Base-by-base conservation (phyloP, 2,113 vertebrate genomes). In the Pterocles gutturalis region DNA sequence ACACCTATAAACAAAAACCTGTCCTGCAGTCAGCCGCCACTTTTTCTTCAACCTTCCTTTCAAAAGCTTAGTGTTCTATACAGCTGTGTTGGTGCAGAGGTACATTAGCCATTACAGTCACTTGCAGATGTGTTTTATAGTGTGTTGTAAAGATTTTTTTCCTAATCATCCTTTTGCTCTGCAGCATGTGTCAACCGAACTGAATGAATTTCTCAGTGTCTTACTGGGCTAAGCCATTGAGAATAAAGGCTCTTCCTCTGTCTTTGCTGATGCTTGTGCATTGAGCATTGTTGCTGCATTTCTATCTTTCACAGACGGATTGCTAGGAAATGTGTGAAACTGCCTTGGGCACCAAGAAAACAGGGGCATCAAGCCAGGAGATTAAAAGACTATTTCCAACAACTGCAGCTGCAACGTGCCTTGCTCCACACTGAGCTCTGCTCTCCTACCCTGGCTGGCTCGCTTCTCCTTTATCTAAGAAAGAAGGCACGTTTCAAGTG, bases 321-420 rank as follows among this genome's bases (percentile, higher is more conserved):
- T 89, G 93, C 95, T 97, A 95, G 96, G 95, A 96, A 97, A 97
- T 94, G 91, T 95, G 94, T 87, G 96, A 97, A 97, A 98, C 53
- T 93, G 97, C 96, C 97, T 93, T 95, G 90, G 96, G 96, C 96
- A 94, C 90, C 79, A 82, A 96, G 96, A 96, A 87, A 96, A 94
- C 92, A 95, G 92, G 92, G 94, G 97, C 97, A 94, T 20, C 1
- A 33, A 75, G 96, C 97, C 98, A 98, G 96, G 87, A 91, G 2
- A 64, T 79, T 94, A 87, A 92, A 89, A 96, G 86, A 93, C 83
- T 91, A 66, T 76, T 94, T 96, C 97, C 97, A 96, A 94, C 93
- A 93, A 90, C 97, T 77, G 94, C 98, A 98, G 97, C 98, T 98
- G 97, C 67, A 55, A 66, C 17, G 36, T 83, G 66, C 14, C 82